A percentile compares a stretch with the other conserved stretches of the same genome.
Conservation (phyloP, 2,888 invertebrate genomes). For the Drosophila limbata region DNA sequence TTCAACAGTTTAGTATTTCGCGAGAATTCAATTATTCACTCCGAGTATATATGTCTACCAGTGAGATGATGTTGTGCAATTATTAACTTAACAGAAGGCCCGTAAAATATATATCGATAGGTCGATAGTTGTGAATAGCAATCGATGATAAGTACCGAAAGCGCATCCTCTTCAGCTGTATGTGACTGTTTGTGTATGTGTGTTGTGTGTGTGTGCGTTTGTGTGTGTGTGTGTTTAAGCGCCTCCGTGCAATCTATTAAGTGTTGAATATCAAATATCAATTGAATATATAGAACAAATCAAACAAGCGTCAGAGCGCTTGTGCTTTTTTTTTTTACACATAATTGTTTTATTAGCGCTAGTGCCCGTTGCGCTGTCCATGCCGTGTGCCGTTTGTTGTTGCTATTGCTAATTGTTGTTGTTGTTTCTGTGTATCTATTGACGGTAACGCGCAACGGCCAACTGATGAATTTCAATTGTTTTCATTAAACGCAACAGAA, state of each 20-base stretch:
- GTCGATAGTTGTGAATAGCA: slow-evolving; percentile 27
- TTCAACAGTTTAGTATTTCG: neutral
- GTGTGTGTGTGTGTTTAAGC: slow-evolving; percentile 42
- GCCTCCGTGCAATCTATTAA: slow-evolving; percentile 61
- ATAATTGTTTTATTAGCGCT: slow-evolving; percentile 24
- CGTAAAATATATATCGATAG: slow-evolving; percentile 2
- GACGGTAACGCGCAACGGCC: slow-evolving; percentile 63
- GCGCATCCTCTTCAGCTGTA: slow-evolving; percentile 57
- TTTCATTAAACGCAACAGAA: slow-evolving; percentile 61
- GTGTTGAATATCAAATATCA: slow-evolving; percentile 62
- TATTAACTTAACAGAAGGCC: slow-evolving; percentile 16
- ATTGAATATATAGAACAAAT: slow-evolving; percentile 60
- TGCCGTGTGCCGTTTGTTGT: slow-evolving; percentile 20
- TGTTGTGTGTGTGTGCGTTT: slow-evolving; percentile 16
- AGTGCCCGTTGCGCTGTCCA: slow-evolving; percentile 7
- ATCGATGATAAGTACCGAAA: slow-evolving; percentile 42
- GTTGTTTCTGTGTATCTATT: slow-evolving; percentile 63
- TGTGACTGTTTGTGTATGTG: slow-evolving; percentile 21
- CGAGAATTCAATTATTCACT: too few relatives aligned
- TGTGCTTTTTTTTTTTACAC: slow-evolving; percentile 24
- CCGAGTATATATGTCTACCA: neutral
- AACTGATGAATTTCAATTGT: slow-evolving; percentile 73
- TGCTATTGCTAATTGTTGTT: slow-evolving; percentile 29
- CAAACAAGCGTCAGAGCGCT: slow-evolving; percentile 45
- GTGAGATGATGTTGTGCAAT: neutral